Conservation (phyloP, 2,797 vertebrate genomes). For the Todus mexicanus region DNA sequence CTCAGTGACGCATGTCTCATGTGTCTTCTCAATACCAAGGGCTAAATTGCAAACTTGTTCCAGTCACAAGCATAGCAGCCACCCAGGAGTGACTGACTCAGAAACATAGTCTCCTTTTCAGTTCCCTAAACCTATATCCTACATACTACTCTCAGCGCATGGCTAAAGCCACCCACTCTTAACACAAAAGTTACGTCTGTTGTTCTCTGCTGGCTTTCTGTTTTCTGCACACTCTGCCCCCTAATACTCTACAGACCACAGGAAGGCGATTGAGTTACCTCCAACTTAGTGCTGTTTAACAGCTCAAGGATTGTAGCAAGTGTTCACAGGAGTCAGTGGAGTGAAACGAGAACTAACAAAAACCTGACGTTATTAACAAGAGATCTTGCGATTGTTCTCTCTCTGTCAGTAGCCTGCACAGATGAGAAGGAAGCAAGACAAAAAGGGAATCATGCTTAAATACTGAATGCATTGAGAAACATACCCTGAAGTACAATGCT, state of each 20-base stretch:
- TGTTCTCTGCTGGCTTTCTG: background rate
- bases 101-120: background rate
- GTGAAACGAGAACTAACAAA: background rate
- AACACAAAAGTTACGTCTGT: background rate
- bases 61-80: conserved; percentile 18
- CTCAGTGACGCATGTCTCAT: conserved; percentile 21
- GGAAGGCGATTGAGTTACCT: background rate
- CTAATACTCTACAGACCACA: background rate
- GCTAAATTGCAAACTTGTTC: conserved; percentile 26
- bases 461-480: background rate
- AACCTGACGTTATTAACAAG: background rate
- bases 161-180: background rate
- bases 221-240: background rate
- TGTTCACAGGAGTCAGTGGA: background rate
- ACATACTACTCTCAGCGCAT: background rate
- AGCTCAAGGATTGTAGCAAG: background rate
- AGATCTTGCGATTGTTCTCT: background rate
- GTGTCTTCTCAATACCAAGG: conserved; percentile 22
- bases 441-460: background rate
- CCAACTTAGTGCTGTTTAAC: background rate
- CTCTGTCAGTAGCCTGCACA: background rate
- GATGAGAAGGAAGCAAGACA: background rate
- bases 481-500: background rate
- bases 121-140: background rate
- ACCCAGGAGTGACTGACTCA: background rate